Evolutionary conservation across 2,113 vertebrate genomes (phyloP).

Genomic region (Gnathonemus longibarbis): DNA sequence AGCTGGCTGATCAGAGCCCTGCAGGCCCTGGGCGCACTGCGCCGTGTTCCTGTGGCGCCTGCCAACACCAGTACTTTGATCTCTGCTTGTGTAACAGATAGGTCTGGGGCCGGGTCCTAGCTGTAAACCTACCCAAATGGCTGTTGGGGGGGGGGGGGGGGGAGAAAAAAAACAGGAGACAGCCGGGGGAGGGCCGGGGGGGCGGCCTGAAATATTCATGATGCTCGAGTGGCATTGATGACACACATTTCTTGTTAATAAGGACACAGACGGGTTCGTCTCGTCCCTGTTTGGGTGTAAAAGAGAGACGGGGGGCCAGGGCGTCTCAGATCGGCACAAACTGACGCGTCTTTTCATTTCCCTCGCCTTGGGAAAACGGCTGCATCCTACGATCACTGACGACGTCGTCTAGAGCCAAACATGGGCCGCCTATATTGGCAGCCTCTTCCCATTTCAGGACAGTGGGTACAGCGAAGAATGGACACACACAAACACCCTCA

Average conservation of each 20-base stretch:
- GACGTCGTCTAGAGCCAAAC: background rate
- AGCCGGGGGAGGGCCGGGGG: conserved; percentile 31
- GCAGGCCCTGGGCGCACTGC: background rate
- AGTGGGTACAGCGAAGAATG: background rate
- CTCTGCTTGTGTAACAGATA: conserved; percentile 62
- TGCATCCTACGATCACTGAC: background rate
- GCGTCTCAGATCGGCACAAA: conserved; percentile 52
- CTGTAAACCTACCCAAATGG: conserved; percentile 37
- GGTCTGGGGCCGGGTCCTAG: conserved; percentile 48
- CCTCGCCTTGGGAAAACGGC: conserved; percentile 37
- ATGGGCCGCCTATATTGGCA: background rate
- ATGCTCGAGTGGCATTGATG: conserved; percentile 46
- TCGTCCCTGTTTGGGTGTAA: conserved; percentile 49
- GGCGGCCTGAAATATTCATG: conserved; percentile 55
- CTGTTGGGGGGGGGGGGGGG: background rate
- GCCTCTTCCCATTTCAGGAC: background rate
- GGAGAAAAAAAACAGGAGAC: conserved; percentile 12
- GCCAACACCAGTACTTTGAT: conserved; percentile 61
- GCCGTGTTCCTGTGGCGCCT: conserved; percentile 49
- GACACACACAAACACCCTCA: background rate
- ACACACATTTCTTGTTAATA: conserved; percentile 62
- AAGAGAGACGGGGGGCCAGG: conserved; percentile 54
- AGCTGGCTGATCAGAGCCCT: conserved; percentile 51
- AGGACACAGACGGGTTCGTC: conserved; percentile 58
- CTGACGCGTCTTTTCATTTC: conserved; percentile 55